Base-by-base conservation (phyloP, 2,113 vertebrate species). In the Hydrolagus affinis region DNA sequence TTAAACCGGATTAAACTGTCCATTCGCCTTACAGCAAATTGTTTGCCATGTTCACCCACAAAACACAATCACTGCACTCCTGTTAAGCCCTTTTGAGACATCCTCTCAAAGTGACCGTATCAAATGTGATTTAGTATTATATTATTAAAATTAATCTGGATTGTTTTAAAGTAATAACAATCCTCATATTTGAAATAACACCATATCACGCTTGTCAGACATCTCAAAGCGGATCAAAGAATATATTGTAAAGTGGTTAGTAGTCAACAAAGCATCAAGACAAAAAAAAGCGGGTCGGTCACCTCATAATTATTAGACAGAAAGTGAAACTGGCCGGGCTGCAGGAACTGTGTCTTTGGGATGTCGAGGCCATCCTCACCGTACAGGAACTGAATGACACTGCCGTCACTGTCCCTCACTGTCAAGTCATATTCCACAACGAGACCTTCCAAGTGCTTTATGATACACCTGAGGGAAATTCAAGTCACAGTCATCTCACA, bases 401-500 rank as follows among this genome's bases (percentile, higher is more conserved):
- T 98, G 86, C 97, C 97, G 0, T 99, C 98, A 0, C 97, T 99
- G 88, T 99, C 98, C 0, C 97, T 93, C 60, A 99, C 97, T 0
- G 96, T 98, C 88, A 98, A 92, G 86, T 99, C 98, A 1, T 99
- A 99, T 89, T 98, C 97, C 32, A 99, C 95, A 0, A 99, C 96
- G 90, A 99, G 90, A 0, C 97, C 97, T 88, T 99, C 97, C 88
- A 99, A 90, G 88, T 99, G 98, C 85, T 99, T 99, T 86, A 99
- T 95, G 86, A 97, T 89, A 85, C 96, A 97, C 86, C 95, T 96
- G 85, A n/a, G 28, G 2, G 70, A 56, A 77, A 32, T 0, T 23
- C 10, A 77, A 76, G 85, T 9, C 66, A 66, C 28, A 28, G 12
- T 32, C 60, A 75, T 44, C 6, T 44, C 6, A 44, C 44, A 6